Conservation (phyloP, 2,113 vertebrate genomes). For the Labeo catla region DNA sequence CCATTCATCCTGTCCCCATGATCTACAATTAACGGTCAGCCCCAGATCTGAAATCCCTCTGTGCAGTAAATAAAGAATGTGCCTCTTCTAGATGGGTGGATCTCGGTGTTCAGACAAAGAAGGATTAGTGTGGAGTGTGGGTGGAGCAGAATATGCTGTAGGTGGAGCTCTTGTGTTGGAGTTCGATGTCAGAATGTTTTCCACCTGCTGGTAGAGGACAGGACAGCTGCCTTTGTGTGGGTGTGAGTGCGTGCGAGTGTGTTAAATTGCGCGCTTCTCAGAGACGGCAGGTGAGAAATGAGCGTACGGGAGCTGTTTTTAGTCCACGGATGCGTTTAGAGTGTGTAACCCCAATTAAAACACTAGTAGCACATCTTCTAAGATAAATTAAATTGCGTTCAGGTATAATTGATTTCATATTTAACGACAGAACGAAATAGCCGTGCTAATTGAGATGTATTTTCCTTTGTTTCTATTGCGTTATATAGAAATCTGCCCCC, state of each 20-base stretch:
- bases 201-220: constrained; percentile 71
- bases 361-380: neutral
- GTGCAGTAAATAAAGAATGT: constrained; percentile 51
- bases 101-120: constrained; percentile 56
- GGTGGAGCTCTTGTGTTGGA: constrained; percentile 81
- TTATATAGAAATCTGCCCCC: neutral
- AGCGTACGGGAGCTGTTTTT: constrained; percentile 21
- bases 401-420: neutral
- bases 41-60: neutral
- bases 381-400: constrained; percentile 52
- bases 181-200: constrained; percentile 64
- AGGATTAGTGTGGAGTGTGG: constrained; percentile 55
- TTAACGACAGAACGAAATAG: neutral
- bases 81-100: constrained; percentile 59
- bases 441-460: neutral
- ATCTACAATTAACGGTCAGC: constrained; percentile 22
- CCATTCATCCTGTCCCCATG: neutral
- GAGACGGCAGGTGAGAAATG: constrained; percentile 21
- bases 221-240: constrained; percentile 47
- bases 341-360: constrained; percentile 44
- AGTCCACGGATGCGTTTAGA: constrained; percentile 12
- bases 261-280: constrained; percentile 31
- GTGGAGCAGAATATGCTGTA: constrained; percentile 69
- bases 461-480: neutral
- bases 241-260: constrained; percentile 45